phyloP scores from a whole-genome alignment of 1,140 invertebrate species.

The Steinernema feltiae region DNA sequence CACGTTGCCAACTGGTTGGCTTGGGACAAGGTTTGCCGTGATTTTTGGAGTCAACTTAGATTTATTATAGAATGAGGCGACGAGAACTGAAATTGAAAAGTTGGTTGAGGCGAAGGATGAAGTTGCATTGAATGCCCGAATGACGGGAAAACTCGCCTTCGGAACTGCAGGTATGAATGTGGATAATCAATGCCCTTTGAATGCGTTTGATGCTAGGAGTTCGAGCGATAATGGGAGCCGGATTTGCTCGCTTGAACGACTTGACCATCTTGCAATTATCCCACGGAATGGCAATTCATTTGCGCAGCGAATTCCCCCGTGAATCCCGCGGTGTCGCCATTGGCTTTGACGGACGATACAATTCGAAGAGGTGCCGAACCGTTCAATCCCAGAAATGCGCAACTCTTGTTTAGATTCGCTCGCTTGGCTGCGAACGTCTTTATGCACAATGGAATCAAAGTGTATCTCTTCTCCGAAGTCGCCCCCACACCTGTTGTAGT shows the following conservation, averaged over 20 bases:
- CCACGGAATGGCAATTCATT: conserved; percentile 79
- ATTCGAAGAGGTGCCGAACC: conserved; percentile 72
- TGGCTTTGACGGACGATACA: conserved; percentile 88
- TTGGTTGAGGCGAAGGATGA: conserved; percentile 63
- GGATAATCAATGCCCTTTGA: neutral
- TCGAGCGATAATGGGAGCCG: conserved; percentile 81
- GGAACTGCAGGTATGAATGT: conserved; percentile 70
- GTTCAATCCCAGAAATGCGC: neutral
- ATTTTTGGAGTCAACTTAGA: conserved; percentile 14
- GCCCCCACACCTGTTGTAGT: conserved; percentile 85
- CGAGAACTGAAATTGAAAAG: conserved; percentile 62
- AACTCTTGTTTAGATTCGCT: conserved; percentile 71
- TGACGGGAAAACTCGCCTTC: conserved; percentile 71
- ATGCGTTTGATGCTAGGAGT: conserved; percentile 63
- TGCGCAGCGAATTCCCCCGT: conserved; percentile 61
- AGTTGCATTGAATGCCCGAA: conserved; percentile 63
- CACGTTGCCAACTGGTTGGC: conserved; percentile 66
- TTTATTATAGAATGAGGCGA: conserved; percentile 61
- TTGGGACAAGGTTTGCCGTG: conserved; percentile 65
- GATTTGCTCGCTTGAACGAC: conserved; percentile 90
- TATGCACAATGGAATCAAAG: conserved; percentile 69
- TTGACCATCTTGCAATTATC: conserved; percentile 90
- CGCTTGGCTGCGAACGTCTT: conserved; percentile 79
- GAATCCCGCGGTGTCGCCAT: conserved; percentile 73
- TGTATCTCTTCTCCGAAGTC: conserved; percentile 74